Percentiles rank a stretch among this genome's conserved stretches.
Conservation (phyloP, 1,140 invertebrate genomes). For the Mylabris phalerata region DNA sequence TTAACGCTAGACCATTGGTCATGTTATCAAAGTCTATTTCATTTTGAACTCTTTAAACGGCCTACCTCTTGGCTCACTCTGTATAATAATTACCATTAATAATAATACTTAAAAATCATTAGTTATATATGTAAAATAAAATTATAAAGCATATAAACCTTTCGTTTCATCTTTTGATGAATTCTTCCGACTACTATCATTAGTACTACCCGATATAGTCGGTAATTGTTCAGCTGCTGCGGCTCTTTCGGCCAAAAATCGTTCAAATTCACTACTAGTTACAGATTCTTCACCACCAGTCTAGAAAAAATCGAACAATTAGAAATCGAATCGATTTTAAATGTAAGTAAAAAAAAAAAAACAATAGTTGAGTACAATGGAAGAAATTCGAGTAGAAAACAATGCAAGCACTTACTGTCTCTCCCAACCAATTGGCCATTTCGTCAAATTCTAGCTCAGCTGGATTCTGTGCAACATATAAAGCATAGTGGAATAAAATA, state of each 20-base stretch:
- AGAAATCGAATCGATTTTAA: not conserved
- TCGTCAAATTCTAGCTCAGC: slow-evolving; percentile 84
- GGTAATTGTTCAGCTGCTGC: slow-evolving; percentile 70
- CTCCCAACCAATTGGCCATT: slow-evolving; percentile 86
- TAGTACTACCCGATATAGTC: slow-evolving; percentile 23
- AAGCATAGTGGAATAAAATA: slow-evolving; percentile 23
- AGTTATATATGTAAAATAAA: no score
- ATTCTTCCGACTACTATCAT: not conserved
- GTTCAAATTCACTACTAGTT: slow-evolving; percentile 86
- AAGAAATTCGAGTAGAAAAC: slow-evolving; percentile 2
- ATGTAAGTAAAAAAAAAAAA: slow-evolving; percentile 5
- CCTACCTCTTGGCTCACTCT: no score
- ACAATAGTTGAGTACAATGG: slow-evolving; percentile 1
- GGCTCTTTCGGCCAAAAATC: slow-evolving; percentile 82
- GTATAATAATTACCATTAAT: no score
- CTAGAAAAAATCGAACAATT: slow-evolving; percentile 6
- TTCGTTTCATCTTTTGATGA: no score
- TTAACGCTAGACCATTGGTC: no score
- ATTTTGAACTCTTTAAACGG: no score
- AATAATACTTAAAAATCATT: no score
- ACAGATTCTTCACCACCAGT: slow-evolving; percentile 56
- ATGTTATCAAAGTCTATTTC: no score
- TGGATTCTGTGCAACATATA: slow-evolving; percentile 53
- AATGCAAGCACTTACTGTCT: slow-evolving; percentile 37
- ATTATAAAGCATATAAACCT: no score